A percentile compares a stretch with the other conserved stretches of the same genome.
These are phyloP conservation scores for Philopedon plagiatum DNA, from an alignment of 2,888 invertebrate species.

Conservation along the genomic window DNA sequence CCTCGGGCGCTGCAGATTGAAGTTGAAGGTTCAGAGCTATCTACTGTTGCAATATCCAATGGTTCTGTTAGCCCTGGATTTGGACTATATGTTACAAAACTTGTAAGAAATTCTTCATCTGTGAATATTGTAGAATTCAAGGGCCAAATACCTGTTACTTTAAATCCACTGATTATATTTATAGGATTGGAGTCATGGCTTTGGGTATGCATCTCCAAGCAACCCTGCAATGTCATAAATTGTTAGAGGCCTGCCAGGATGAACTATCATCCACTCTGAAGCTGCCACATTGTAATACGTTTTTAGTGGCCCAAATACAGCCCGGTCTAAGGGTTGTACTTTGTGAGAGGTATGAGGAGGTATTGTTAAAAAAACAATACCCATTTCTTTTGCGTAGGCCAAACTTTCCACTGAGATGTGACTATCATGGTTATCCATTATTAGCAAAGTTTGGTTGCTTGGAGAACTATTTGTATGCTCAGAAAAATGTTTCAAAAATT, in stretches of 20 bases:
- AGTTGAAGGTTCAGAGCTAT: too few relatives aligned
- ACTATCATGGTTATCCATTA: constrained; percentile 3
- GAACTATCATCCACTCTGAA: background rate
- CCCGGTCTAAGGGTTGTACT: constrained; percentile 2
- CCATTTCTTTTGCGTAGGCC: background rate
- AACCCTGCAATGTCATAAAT: background rate
- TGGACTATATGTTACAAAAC: background rate
- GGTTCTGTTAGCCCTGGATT: too few relatives aligned
- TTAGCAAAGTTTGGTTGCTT: background rate
- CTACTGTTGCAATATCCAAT: background rate
- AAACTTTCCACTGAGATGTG: background rate
- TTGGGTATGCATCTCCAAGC: background rate
- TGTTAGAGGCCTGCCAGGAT: background rate
- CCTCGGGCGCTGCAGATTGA: too few relatives aligned
- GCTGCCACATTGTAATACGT: background rate
- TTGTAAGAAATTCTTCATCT: too few relatives aligned
- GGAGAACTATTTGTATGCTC: background rate
- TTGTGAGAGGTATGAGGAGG: background rate
- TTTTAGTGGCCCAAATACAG: constrained; percentile 7
- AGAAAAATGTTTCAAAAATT: background rate
- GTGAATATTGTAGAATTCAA: too few relatives aligned
- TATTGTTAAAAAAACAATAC: background rate
- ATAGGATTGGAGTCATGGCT: background rate
- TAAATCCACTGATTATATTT: too few relatives aligned
- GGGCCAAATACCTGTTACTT: too few relatives aligned